Evolutionary conservation across 2,888 invertebrate species (phyloP).

Genomic region (Pimpla rufipes): DNA sequence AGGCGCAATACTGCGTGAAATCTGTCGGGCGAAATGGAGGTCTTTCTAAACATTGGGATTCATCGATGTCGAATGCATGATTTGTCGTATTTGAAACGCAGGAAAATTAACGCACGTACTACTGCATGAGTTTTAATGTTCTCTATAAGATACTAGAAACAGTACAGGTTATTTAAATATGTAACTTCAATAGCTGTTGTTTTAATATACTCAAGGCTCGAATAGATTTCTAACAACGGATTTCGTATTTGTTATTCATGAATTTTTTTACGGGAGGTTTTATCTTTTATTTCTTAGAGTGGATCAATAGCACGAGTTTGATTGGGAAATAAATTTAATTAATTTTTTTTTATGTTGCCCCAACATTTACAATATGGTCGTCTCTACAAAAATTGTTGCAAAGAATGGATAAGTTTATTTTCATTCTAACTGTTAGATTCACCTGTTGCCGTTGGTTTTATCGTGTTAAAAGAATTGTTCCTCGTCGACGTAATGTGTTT

Average conservation of each 20-base stretch:
- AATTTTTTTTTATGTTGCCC: too few species aligned
- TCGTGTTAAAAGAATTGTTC: neutral
- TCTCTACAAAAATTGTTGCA: neutral
- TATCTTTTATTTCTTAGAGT: too few species aligned
- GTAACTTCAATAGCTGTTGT: too few species aligned
- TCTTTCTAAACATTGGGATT: slow-evolving; percentile 70
- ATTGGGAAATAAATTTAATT: too few species aligned
- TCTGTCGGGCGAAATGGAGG: slow-evolving; percentile 85
- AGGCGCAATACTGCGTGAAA: slow-evolving; percentile 95
- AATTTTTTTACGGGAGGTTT: too few species aligned
- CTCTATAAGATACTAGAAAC: neutral
- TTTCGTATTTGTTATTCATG: too few species aligned
- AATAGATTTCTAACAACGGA: too few species aligned
- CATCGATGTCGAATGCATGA: slow-evolving; percentile 42
- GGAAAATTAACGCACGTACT: slow-evolving; percentile 1
- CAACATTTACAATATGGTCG: neutral
- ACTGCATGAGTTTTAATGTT: neutral
- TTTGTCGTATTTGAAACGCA: slow-evolving; percentile 5
- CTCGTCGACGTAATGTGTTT: neutral
- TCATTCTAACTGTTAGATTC: neutral
- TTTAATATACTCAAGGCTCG: too few species aligned
- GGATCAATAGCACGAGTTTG: too few species aligned
- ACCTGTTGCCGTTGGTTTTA: neutral
- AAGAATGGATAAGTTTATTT: neutral
- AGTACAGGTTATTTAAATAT: slow-evolving; percentile 15